Evolutionary conservation across 2,797 vertebrate genomes (phyloP), one percentile per base, ranked within the genome.

Genomic region (Rhinatrema bivittatum): DNA sequence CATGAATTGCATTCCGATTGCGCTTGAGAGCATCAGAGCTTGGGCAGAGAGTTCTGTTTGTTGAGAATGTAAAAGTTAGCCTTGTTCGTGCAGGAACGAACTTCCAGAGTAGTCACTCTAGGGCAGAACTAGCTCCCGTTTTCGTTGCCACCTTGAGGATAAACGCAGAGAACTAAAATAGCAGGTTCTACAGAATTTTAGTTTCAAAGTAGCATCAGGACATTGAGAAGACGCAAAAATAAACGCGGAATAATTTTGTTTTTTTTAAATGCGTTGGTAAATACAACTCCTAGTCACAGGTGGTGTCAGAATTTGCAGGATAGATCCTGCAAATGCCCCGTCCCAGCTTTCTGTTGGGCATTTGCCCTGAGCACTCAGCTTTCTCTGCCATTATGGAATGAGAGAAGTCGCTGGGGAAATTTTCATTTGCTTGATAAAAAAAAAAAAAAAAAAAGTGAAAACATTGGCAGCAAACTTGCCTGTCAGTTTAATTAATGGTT

Each of bases 401-500:
- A 38, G 20, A 32, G 5, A n/a, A n/a, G n/a, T n/a, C n/a, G n/a
- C n/a, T n/a, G n/a, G n/a, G n/a, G n/a, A n/a, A n/a, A n/a, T n/a
- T n/a, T n/a, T n/a, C n/a, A n/a, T n/a, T n/a, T 4, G 24, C 29
- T 41, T 52, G 15, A 38, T 33, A 35, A 40, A 33, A n/a, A n/a
- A n/a, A n/a, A n/a, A n/a, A n/a, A n/a, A n/a, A n/a, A n/a, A n/a
- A n/a, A n/a, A n/a, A n/a, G n/a, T n/a, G n/a, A 58, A 32, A 59
- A 16, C 3, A 11, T 39, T 50, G 43, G 23, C 56, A 59, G 26
- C 36, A 61, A 27, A 35, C 19, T 9, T 11, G 3, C 48, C 41
- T 55, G 33, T 56, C 16, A 16, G 14, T 49, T 62, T 44, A 40
- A 9, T 53, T 34, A 23, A 25, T 30, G 6, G 27, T 24, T 26